These are phyloP conservation scores for Chymomyza procnemis DNA, from an alignment of 2,888 invertebrate genomes.

Conservation along the genomic window DNA sequence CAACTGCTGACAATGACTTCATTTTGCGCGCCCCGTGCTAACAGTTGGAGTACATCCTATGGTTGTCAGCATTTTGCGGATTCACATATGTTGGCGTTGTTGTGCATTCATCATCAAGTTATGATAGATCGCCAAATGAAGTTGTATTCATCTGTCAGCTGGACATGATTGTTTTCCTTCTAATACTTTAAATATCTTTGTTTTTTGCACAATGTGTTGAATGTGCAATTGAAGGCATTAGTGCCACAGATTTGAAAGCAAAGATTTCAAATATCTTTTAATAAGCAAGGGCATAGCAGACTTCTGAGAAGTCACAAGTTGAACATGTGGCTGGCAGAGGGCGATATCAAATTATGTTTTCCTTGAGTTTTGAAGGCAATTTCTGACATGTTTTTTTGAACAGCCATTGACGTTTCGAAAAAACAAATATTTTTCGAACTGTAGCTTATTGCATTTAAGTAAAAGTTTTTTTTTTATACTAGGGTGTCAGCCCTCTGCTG, in stretches of 20 bases:
- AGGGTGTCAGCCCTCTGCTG: too few relatives aligned
- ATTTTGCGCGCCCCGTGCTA: conserved; percentile 47
- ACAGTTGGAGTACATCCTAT: conserved; percentile 21
- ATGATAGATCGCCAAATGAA: conserved; percentile 18
- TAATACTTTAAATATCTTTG: conserved; percentile 44
- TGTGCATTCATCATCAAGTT: conserved; percentile 24
- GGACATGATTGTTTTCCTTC: conserved; percentile 44
- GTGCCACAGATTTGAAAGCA: conserved; percentile 48
- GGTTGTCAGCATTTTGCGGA: neutral
- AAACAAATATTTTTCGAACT: too few relatives aligned
- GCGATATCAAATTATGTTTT: neutral
- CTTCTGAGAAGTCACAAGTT: neutral
- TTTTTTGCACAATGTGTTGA: conserved; percentile 60
- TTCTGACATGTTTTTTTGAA: too few relatives aligned
- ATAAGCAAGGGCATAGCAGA: conserved; percentile 18
- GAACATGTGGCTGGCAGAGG: neutral
- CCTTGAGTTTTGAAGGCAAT: neutral
- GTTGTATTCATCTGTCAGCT: conserved; percentile 39
- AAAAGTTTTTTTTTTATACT: too few relatives aligned
- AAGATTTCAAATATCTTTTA: conserved; percentile 52
- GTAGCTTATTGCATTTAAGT: too few relatives aligned
- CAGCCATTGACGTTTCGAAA: too few relatives aligned
- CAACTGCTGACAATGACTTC: conserved; percentile 70
- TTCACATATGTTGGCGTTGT: conserved; percentile 55
- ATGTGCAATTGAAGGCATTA: conserved; percentile 53